These are phyloP conservation scores for Hipposideros larvatus DNA, from an alignment of 2,797 vertebrate species.

Conservation along the genomic window DNA sequence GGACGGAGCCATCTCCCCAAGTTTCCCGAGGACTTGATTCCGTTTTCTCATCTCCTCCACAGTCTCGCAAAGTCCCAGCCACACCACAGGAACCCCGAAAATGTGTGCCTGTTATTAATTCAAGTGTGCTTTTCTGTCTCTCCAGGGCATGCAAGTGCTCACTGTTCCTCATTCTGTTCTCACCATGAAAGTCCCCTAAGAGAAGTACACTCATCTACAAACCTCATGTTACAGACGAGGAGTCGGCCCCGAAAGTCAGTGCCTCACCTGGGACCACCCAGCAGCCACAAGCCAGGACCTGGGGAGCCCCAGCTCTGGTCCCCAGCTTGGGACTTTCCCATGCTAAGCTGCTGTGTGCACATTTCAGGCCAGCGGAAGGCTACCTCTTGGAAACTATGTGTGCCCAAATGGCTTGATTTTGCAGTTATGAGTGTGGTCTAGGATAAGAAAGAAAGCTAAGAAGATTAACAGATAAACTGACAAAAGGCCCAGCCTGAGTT, in stretches of 20 bases:
- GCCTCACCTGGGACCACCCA: not conserved
- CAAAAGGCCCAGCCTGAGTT: not conserved
- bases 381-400: not conserved
- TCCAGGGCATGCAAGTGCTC: not conserved
- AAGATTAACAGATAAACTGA: not conserved
- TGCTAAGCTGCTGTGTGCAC: not conserved
- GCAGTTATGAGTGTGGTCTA: not conserved
- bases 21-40: not conserved
- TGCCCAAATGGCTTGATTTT: not conserved
- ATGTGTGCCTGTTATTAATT: not conserved
- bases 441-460: not conserved
- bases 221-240: not conserved
- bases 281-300: not conserved
- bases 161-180: not conserved
- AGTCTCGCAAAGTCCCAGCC: accelerated
- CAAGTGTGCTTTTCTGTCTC: not conserved
- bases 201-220: not conserved
- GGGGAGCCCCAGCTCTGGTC: not conserved
- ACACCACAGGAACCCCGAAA: not conserved
- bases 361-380: not conserved
- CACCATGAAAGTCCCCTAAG: not conserved
- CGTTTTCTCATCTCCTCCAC: not conserved
- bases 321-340: not conserved
- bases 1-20: accelerated
- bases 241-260: not conserved